Evolutionary conservation across 2,113 vertebrate species (phyloP).

Genomic region (Micromys minutus): DNA sequence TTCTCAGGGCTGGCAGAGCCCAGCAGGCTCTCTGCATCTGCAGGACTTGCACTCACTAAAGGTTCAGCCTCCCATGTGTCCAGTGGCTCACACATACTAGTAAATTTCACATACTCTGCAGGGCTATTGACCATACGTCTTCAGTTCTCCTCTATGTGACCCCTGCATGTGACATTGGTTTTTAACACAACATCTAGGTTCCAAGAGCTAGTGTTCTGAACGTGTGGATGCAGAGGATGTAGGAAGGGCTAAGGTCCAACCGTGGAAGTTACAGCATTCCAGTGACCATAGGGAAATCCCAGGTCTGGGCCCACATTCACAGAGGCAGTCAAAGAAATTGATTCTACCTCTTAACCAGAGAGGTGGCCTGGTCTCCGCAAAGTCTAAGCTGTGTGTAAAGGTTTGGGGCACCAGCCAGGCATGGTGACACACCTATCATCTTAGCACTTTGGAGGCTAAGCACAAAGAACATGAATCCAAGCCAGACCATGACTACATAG

Average conservation of each 20-base stretch:
- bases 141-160: background rate
- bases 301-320: background rate
- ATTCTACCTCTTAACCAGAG: background rate
- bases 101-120: background rate
- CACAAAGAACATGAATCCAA: background rate
- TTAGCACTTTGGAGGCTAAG: background rate
- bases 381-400: background rate
- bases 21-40: background rate
- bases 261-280: background rate
- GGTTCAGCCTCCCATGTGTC: background rate
- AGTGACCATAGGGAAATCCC: background rate
- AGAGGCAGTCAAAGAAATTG: background rate
- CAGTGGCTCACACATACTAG: background rate
- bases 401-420: background rate
- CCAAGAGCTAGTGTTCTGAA: background rate
- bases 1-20: background rate
- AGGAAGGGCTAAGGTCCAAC: background rate
- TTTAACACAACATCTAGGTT: background rate
- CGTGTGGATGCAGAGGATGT: background rate
- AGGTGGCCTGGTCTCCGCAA: background rate
- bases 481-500: background rate
- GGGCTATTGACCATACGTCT: background rate
- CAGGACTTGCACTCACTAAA: background rate
- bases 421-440: background rate
- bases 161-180: background rate